Conservation (phyloP, 2,888 invertebrate species). For the Camptogramma bilineatum region DNA sequence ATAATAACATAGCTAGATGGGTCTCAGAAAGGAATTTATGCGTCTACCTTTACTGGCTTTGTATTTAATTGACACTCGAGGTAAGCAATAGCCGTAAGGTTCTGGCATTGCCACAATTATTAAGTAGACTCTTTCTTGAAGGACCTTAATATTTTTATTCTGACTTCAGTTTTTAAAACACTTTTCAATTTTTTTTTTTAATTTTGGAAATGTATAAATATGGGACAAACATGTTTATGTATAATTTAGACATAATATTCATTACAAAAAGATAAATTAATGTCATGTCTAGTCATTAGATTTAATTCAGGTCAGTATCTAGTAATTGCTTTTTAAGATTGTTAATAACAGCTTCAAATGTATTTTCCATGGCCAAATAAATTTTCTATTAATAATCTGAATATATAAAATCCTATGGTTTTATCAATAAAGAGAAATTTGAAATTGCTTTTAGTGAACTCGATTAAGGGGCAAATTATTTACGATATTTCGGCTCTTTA, state of each 20-base stretch:
- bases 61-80: slow-evolving; percentile 43
- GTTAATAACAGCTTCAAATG: not conserved
- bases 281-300: no score
- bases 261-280: no score
- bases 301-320: not conserved
- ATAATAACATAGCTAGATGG: slow-evolving; percentile 40
- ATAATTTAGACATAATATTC: no score
- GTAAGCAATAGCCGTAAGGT: slow-evolving; percentile 24
- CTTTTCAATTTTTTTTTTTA: no score
- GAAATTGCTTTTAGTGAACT: not conserved
- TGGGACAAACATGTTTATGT: no score
- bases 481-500: not conserved
- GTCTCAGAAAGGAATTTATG: slow-evolving; percentile 56
- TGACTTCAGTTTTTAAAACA: no score
- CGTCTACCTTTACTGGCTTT: slow-evolving; percentile 47
- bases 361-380: not conserved
- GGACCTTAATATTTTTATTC: not conserved
- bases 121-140: slow-evolving; percentile 5
- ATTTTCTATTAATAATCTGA: not conserved
- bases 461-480: slow-evolving; percentile 1
- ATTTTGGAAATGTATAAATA: no score
- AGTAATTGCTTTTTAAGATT: not conserved
- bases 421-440: not conserved
- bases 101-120: slow-evolving; percentile 25
- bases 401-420: not conserved